Percentiles rank a stretch among this genome's conserved stretches.
Evolutionary conservation across 2,113 vertebrate genomes (phyloP).

Genomic region (Antigone vipio): DNA sequence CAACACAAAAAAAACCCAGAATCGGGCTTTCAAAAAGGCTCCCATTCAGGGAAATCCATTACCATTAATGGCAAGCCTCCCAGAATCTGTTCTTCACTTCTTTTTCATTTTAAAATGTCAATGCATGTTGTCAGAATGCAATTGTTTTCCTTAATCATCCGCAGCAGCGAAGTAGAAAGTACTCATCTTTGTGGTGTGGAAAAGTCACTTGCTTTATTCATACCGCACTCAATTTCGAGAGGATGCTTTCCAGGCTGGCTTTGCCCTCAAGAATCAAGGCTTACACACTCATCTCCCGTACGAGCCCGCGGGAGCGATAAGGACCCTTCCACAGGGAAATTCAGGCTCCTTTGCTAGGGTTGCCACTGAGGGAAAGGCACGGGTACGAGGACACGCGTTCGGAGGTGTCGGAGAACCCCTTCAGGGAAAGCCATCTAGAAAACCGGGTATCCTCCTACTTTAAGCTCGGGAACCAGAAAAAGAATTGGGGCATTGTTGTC

Average conservation of each 20-base stretch:
- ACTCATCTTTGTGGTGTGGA: background rate
- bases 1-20: background rate
- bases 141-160: constrained; percentile 53
- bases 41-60: constrained; percentile 17
- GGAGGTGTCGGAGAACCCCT: background rate
- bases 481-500: background rate
- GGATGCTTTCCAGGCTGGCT: background rate
- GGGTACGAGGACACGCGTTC: rapidly evolving
- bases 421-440: background rate
- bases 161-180: constrained; percentile 5
- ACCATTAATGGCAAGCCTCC: constrained; percentile 6
- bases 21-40: background rate
- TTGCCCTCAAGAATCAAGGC: background rate
- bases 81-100: constrained; percentile 10
- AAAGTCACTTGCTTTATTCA: background rate
- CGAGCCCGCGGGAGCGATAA: rapidly evolving
- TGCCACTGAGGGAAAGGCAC: background rate
- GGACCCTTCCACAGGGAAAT: background rate
- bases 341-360: rapidly evolving
- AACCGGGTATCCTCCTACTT: background rate
- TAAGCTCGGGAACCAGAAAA: background rate
- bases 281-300: background rate
- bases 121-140: background rate
- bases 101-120: constrained; percentile 47
- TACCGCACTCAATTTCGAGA: background rate